phyloP scores from a whole-genome alignment of 2,888 invertebrate genomes.

The Pachycephus smyrnensis region DNA sequence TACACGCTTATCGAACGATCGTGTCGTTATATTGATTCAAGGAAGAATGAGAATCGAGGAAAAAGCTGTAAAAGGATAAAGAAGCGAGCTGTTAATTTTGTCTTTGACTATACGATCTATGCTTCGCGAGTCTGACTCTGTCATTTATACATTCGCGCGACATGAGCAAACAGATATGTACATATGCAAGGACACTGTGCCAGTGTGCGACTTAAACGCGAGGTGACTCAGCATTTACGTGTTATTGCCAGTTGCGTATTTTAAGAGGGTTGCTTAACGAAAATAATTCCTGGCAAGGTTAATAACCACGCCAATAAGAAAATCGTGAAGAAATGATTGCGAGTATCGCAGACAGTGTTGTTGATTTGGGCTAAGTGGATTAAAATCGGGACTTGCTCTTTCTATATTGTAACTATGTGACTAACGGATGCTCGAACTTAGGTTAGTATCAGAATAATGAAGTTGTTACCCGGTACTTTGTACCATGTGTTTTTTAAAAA shows the following conservation, averaged over 20 bases:
- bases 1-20: neutral
- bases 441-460: neutral
- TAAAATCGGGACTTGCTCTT: neutral
- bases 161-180: slow-evolving; percentile 19
- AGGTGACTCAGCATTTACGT: slow-evolving; percentile 22
- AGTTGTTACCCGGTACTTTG: neutral
- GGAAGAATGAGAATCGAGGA: neutral
- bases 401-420: neutral
- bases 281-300: slow-evolving; percentile 3
- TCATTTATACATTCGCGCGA: slow-evolving; percentile 18
- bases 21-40: neutral
- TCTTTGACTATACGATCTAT: slow-evolving; percentile 13
- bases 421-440: too few species aligned
- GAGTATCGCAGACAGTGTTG: neutral
- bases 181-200: slow-evolving; percentile 19
- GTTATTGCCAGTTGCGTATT: slow-evolving; percentile 12
- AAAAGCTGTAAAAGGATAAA: neutral
- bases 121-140: slow-evolving; percentile 3
- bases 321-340: neutral
- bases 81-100: slow-evolving; percentile 9
- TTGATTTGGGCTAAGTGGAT: neutral
- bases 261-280: slow-evolving; percentile 1
- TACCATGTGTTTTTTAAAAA: too few species aligned
- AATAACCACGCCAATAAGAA: neutral
- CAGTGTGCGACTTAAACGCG: slow-evolving; percentile 13